These are phyloP conservation scores for Lacanobia oleracea DNA, from an alignment of 2,888 invertebrate species.

Conservation along the genomic window DNA sequence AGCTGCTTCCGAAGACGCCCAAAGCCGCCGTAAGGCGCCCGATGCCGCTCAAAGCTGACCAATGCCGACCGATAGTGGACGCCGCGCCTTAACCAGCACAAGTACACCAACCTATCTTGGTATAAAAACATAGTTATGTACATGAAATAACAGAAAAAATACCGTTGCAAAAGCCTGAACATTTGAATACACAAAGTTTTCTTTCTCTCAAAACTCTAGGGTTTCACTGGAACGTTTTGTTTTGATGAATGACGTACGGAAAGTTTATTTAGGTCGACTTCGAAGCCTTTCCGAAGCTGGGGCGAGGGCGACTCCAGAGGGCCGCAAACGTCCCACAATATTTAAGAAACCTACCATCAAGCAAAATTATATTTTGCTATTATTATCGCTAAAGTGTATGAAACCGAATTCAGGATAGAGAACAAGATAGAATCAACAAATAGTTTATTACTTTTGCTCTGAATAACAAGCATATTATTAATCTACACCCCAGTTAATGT, in stretches of 20 bases:
- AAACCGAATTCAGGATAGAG: background rate
- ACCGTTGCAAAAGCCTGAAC: constrained; percentile 1
- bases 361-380: no score
- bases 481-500: background rate
- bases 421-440: background rate
- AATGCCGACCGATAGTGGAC: no score
- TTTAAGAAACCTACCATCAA: background rate
- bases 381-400: background rate
- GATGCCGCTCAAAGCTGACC: no score
- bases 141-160: constrained; percentile 1
- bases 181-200: background rate
- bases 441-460: background rate
- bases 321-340: background rate
- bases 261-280: background rate
- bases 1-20: no score
- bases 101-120: background rate
- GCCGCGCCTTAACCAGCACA: background rate
- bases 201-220: background rate
- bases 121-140: background rate
- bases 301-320: background rate
- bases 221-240: background rate
- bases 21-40: no score
- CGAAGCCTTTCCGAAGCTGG: background rate
- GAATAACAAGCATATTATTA: background rate
- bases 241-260: background rate